phyloP scores from a whole-genome alignment of 2,797 vertebrate genomes.

The Echeneis naucrates region DNA sequence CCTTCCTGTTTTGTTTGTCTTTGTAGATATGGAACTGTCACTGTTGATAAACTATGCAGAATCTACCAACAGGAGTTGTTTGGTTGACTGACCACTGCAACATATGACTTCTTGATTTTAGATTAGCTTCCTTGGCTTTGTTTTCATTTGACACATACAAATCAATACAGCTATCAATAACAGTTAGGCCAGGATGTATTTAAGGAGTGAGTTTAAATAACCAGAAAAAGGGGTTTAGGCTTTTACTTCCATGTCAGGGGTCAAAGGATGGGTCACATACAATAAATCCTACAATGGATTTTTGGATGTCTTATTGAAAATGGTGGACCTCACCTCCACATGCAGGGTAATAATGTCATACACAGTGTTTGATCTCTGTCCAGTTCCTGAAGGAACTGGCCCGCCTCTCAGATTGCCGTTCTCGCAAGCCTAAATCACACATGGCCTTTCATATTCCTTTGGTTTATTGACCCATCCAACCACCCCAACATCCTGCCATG shows the following conservation, averaged over 20 bases:
- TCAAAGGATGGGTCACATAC: constrained; percentile 85
- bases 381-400: no score
- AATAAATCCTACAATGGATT: constrained; percentile 82
- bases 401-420: no score
- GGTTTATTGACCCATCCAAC: no score
- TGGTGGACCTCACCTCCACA: not conserved
- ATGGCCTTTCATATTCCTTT: no score
- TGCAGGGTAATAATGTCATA: not conserved
- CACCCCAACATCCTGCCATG: no score
- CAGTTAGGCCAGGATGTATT: constrained; percentile 79
- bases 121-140: constrained; percentile 84
- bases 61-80: not conserved
- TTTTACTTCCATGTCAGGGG: constrained; percentile 86
- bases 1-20: not conserved
- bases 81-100: constrained; percentile 26
- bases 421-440: no score
- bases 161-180: constrained; percentile 86
- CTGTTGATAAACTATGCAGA: not conserved
- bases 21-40: not conserved
- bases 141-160: constrained; percentile 86
- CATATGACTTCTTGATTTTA: constrained; percentile 36
- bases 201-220: constrained; percentile 84
- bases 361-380: no score
- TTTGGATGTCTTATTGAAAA: constrained; percentile 45
- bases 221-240: constrained; percentile 73